Base-by-base conservation (phyloP, 1,140 invertebrate species). In the Drosophila tristis region DNA sequence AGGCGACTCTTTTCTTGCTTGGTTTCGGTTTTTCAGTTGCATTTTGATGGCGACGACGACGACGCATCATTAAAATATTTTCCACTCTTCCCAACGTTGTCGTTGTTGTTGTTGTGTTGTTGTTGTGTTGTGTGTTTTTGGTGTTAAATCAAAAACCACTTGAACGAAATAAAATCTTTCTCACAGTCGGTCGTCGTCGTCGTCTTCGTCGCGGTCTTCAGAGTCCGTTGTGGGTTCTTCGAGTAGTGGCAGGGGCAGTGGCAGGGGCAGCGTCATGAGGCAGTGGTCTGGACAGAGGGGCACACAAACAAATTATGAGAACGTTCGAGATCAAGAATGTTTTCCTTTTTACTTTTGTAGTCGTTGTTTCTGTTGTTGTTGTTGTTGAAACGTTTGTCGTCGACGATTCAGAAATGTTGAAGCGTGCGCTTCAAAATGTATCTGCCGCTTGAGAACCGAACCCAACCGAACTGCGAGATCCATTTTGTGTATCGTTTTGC, bases 61-160 rank as follows among this genome's bases (percentile, higher is more conserved):
- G 79, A 84, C 75, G 75, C 80, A 84, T 84, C 81, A 86, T 86
- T 86, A 86, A 86, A 86, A 86, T 86, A 87, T 87, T 87, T 87
- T 87, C 84, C 76, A 71, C 74, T 77, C 67, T 84, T 78, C 60
- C 61, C 47, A 42, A 15, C 51, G 50, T n/a, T 47, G 50, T 62
- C 47, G 50, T 25, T 31, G 29, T 50, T 23, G 53, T 44, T 44
- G 50, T 25, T 31, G 29, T 23, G 53, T 44, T 44, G 50, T 25
- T 31, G 29, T 50, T 23, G 53, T 44, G 50, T 25, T 70, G 45
- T 62, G 45, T 62, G 47, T 66, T 81, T 77, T 81, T 86, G 82
- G 82, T 87, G 82, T 87, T 86, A 87, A 87, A 87, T 87, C 82
- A 87, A 86, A 86, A 86, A 87, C 84, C 82, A 87, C 82, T 87